Percentiles rank a stretch among this genome's conserved stretches.
Conservation (phyloP, 2,888 invertebrate genomes). For the Pachycephus smyrnensis region DNA sequence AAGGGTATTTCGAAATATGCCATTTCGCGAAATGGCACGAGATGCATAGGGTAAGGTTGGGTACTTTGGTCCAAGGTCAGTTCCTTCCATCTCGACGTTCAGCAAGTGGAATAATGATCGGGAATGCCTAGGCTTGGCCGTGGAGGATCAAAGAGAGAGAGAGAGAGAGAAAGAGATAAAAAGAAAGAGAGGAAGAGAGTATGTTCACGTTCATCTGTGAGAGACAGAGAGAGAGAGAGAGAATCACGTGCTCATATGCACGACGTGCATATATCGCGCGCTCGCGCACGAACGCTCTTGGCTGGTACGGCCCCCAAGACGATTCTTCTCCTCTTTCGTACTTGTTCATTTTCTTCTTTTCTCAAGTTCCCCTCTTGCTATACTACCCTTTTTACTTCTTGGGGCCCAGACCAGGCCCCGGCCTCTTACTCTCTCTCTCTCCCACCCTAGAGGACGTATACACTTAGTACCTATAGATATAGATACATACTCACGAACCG, state of each 20-base stretch:
- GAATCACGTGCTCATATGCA: background rate
- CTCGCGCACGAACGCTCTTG: background rate
- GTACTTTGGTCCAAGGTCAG: conserved; percentile 41
- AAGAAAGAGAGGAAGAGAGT: no score
- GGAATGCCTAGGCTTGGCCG: conserved; percentile 43
- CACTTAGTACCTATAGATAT: background rate
- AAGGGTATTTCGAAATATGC: background rate
- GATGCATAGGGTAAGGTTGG: background rate
- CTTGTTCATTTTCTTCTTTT: conserved; percentile 23
- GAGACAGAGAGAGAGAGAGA: no score
- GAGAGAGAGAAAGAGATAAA: no score
- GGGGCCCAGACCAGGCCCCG: background rate
- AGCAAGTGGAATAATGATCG: conserved; percentile 51
- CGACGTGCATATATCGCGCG: background rate
- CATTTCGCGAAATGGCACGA: background rate
- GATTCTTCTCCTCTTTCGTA: conserved; percentile 23
- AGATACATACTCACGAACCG: background rate
- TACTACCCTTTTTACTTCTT: conserved; percentile 1
- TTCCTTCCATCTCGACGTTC: conserved; percentile 22
- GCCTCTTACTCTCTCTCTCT: conserved; percentile 14
- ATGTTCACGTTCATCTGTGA: background rate
- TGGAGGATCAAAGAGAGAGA: conserved; percentile 10
- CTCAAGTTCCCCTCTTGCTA: conserved; percentile 15
- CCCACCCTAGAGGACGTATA: background rate
- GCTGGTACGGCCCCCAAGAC: conserved; percentile 44